Conservation (phyloP, 1,140 invertebrate genomes). For the Drosophila sp. region DNA sequence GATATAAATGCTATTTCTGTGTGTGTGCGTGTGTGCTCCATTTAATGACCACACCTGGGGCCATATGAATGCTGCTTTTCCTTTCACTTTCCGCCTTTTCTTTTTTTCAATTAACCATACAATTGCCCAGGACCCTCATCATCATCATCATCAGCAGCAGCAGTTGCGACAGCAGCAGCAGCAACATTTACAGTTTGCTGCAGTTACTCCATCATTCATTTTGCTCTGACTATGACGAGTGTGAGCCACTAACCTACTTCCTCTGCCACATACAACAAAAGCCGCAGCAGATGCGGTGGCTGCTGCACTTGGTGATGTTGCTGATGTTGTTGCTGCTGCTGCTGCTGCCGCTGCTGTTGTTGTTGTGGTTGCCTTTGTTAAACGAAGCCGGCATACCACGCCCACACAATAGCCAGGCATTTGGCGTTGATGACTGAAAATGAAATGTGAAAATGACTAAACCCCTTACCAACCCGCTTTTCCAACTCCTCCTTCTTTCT, state of each 20-base stretch:
- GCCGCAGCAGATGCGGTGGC: conserved; percentile 55
- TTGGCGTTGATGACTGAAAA: conserved; percentile 71
- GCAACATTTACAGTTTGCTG: conserved; percentile 44
- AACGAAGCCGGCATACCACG: conserved; percentile 60
- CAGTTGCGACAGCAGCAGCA: conserved; percentile 38
- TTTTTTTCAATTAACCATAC: conserved; percentile 75
- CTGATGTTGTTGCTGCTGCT: conserved; percentile 32
- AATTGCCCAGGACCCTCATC: conserved; percentile 49
- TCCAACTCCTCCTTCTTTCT: neutral
- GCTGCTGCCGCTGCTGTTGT: conserved; percentile 36
- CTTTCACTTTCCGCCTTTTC: conserved; percentile 29
- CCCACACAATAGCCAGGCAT: conserved; percentile 51
- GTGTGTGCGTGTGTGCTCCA: conserved; percentile 49
- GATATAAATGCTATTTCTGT: neutral
- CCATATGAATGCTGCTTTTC: conserved; percentile 34
- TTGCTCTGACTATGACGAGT: conserved; percentile 62
- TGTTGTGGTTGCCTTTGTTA: conserved; percentile 42
- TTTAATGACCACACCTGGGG: conserved; percentile 71
- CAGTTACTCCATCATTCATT: conserved; percentile 77
- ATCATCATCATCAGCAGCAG: conserved; percentile 10
- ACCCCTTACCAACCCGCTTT: neutral
- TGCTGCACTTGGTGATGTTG: conserved; percentile 22
- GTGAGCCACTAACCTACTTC: conserved; percentile 80
- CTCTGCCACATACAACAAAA: conserved; percentile 52
- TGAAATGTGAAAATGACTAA: conserved; percentile 71